phyloP scores from a whole-genome alignment of 2,113 vertebrate species.

The Petrocephalus microphthalmus region DNA sequence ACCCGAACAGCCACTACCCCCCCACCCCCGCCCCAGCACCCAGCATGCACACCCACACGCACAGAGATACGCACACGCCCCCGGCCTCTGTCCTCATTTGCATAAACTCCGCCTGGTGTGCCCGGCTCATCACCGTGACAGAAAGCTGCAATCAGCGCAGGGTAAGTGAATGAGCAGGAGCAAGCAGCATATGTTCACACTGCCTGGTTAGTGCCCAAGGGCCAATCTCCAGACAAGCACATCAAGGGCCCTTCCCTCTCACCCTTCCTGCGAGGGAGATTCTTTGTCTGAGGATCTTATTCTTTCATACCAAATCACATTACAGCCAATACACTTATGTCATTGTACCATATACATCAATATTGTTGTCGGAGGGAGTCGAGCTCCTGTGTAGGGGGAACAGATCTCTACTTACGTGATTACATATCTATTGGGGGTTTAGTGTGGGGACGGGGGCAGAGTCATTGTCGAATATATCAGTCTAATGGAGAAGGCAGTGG shows the following conservation, averaged over 20 bases:
- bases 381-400: not conserved
- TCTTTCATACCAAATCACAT: not conserved
- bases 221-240: not conserved
- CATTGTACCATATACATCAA: not conserved
- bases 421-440: not conserved
- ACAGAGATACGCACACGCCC: not conserved
- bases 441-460: not conserved
- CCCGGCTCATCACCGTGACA: not conserved
- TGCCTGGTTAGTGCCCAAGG: not conserved
- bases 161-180: slow-evolving; percentile 7
- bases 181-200: not conserved
- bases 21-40: not conserved
- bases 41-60: not conserved
- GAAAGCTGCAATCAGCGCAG: not conserved
- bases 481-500: not conserved
- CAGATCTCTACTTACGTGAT: slow-evolving; percentile 18
- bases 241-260: not conserved
- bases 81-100: not conserved
- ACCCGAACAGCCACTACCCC: not conserved
- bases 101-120: not conserved
- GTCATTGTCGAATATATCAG: not conserved
- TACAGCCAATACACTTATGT: not conserved
- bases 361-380: not conserved
- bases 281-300: not conserved
- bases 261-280: not conserved